A percentile compares a stretch with the other conserved stretches of the same genome.
Evolutionary conservation across 2,113 vertebrate genomes (phyloP).

Genomic region (Channa maculata): DNA sequence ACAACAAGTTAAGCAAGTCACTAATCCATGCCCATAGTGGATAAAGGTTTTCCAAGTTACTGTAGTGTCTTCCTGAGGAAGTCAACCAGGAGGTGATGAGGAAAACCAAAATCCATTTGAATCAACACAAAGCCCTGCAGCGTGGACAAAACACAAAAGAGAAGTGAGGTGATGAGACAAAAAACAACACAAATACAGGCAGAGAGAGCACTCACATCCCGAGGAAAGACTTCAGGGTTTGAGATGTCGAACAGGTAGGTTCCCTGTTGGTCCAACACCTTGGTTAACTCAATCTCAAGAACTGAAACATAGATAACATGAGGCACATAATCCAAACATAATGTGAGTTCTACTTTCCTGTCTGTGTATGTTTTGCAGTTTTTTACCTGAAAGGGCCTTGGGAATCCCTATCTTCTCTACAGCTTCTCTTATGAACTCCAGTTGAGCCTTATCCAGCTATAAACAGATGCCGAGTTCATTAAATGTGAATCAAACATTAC

Average conservation of each 20-base stretch:
- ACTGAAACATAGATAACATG: constrained; percentile 68
- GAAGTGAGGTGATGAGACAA: not conserved
- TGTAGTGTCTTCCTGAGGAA: constrained; percentile 84
- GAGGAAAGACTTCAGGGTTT: constrained; percentile 84
- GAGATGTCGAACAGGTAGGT: constrained; percentile 84
- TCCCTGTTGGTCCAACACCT: constrained; percentile 86
- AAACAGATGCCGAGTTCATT: not conserved
- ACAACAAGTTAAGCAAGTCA: not conserved
- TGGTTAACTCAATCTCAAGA: constrained; percentile 80
- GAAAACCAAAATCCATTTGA: constrained; percentile 89
- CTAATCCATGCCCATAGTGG: not conserved
- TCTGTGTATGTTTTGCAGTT: not conserved
- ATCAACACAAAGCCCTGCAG: constrained; percentile 84
- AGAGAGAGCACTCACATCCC: constrained; percentile 74
- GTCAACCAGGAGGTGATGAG: constrained; percentile 85
- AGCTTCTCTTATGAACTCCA: constrained; percentile 77
- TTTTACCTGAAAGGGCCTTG: constrained; percentile 85
- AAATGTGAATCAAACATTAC: too few species aligned
- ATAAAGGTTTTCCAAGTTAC: constrained; percentile 1
- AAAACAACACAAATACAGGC: too few species aligned
- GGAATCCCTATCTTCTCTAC: constrained; percentile 82
- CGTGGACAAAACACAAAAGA: not conserved
- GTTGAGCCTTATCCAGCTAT: constrained; percentile 52
- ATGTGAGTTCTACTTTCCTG: too few species aligned
- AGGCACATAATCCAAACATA: too few species aligned